Conservation (phyloP, 1,140 invertebrate species). For the Eupristina koningsbergeri region DNA sequence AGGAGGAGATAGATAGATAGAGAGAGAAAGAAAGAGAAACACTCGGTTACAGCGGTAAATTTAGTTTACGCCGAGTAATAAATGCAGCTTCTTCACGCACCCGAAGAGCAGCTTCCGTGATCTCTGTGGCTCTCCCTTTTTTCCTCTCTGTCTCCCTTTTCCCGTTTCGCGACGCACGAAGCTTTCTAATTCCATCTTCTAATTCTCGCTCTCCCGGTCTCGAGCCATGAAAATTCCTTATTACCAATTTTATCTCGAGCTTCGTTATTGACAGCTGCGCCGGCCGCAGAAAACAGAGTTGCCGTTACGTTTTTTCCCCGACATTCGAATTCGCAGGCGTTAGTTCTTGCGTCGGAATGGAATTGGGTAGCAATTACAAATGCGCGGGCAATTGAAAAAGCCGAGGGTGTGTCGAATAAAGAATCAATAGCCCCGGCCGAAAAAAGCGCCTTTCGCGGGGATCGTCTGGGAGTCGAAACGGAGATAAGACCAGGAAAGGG, state of each 20-base stretch:
- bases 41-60: slow-evolving; percentile 66
- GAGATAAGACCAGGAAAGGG: slow-evolving; percentile 10
- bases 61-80: slow-evolving; percentile 66
- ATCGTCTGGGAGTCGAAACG: not conserved
- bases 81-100: slow-evolving; percentile 64
- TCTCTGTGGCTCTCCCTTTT: slow-evolving; percentile 31
- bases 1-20: no score
- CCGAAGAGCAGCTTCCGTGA: slow-evolving; percentile 58
- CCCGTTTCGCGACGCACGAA: not conserved
- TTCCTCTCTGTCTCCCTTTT: not conserved
- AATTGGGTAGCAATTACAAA: not conserved
- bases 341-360: not conserved
- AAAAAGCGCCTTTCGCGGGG: not conserved
- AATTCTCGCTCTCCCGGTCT: not conserved
- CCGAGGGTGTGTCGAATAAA: no score
- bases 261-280: not conserved
- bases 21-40: no score
- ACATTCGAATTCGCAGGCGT: not conserved
- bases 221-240: slow-evolving; percentile 12
- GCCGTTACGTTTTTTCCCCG: not conserved
- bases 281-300: not conserved
- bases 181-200: slow-evolving; percentile 2
- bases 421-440: no score
- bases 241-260: not conserved
- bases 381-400: not conserved